phyloP scores from a whole-genome alignment of 1,140 invertebrate genomes.

The Apolygus lucorum region DNA sequence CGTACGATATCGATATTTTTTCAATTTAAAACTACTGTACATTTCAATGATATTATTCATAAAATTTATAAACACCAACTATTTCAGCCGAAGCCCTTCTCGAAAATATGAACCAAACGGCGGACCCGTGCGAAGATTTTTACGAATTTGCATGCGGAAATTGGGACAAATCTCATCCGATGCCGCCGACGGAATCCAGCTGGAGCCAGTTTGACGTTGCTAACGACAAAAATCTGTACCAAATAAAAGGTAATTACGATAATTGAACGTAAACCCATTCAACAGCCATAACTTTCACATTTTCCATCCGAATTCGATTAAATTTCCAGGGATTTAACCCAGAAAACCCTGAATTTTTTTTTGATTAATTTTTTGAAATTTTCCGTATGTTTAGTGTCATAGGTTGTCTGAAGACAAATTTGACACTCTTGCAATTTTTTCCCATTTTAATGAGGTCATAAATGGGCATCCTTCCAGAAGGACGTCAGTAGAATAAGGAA shows the following conservation, averaged over 20 bases:
- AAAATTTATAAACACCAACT: not conserved
- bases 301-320: too few relatives aligned
- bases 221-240: slow-evolving; percentile 37
- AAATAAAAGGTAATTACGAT: slow-evolving; percentile 37
- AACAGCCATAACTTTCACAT: not conserved
- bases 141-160: slow-evolving; percentile 46
- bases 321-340: too few relatives aligned
- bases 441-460: too few relatives aligned
- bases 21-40: not conserved
- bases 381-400: too few relatives aligned
- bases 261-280: not conserved
- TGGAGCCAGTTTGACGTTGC: slow-evolving; percentile 41
- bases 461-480: too few relatives aligned
- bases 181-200: slow-evolving; percentile 38
- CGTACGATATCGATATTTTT: not conserved
- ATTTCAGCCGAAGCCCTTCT: not conserved
- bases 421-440: too few relatives aligned
- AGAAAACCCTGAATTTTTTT: too few relatives aligned
- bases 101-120: slow-evolving; percentile 36
- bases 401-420: too few relatives aligned
- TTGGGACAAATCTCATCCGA: slow-evolving; percentile 41
- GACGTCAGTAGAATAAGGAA: too few relatives aligned
- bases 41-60: not conserved
- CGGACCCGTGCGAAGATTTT: slow-evolving; percentile 45
- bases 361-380: too few relatives aligned